Conservation (phyloP, 2,888 invertebrate species). For the Pharmacophagus antenor region DNA sequence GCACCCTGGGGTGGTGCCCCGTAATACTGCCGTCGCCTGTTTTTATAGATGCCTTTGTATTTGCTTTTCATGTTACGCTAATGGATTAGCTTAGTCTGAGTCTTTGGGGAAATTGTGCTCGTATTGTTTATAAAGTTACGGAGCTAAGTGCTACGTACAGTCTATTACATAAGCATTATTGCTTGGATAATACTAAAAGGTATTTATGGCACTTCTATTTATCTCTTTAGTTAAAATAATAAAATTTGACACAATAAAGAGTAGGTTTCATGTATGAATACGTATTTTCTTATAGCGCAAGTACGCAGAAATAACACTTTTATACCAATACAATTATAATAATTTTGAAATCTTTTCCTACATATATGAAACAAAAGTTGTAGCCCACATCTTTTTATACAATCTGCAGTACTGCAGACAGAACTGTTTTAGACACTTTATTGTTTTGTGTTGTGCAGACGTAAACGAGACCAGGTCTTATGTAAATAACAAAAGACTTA, state of each 20-base stretch:
- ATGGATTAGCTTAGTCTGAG: slow-evolving; percentile 68
- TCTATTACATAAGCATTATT: slow-evolving; percentile 3
- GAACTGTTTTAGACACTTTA: not conserved
- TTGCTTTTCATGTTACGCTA: slow-evolving; percentile 73
- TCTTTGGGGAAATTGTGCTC: slow-evolving; percentile 48
- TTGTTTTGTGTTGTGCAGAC: slow-evolving; percentile 2
- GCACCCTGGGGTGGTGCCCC: slow-evolving; percentile 51
- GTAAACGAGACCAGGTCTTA: slow-evolving; percentile 14
- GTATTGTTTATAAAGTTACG: slow-evolving; percentile 20
- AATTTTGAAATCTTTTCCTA: no score
- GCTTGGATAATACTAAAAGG: not conserved
- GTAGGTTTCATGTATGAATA: no score
- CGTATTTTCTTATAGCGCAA: no score
- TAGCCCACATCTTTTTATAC: no score
- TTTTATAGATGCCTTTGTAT: slow-evolving; percentile 68
- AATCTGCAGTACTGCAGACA: no score
- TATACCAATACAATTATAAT: no score
- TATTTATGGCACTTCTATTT: not conserved
- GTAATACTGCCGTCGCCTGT: slow-evolving; percentile 52
- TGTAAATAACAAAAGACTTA: slow-evolving; percentile 30
- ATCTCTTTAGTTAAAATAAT: not conserved
- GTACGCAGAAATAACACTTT: no score
- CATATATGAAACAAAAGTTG: no score
- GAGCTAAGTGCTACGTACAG: not conserved
- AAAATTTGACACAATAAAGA: no score